Evolutionary conservation across 35 echinoderm and acorn worm species (phyloP).

Genomic region (Ophioderma brevispina): DNA sequence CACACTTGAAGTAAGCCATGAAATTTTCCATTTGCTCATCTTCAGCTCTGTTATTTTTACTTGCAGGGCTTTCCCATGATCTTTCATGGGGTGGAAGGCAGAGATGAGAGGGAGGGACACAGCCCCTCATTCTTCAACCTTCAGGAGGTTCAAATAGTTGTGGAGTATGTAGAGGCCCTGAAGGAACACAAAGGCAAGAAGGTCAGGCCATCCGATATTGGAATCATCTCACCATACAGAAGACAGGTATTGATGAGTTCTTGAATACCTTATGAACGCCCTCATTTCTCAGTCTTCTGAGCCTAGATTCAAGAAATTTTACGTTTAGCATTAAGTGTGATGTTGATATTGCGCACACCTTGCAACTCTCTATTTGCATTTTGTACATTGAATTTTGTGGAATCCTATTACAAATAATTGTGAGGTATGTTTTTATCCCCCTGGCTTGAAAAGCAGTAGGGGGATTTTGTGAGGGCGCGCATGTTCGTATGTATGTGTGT

Average conservation of each 20-base stretch:
- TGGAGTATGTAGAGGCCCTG: constrained; percentile 60
- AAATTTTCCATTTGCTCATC: not conserved
- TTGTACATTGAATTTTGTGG: too few relatives aligned
- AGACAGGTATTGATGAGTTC: constrained; percentile 64
- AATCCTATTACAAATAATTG: too few relatives aligned
- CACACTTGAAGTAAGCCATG: not conserved
- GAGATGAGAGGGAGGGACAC: constrained; percentile 60
- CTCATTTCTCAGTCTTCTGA: too few relatives aligned
- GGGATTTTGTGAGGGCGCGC: too few relatives aligned
- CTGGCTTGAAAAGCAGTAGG: too few relatives aligned
- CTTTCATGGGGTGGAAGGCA: constrained; percentile 77
- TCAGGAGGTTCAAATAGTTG: constrained; percentile 56
- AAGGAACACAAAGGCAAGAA: constrained; percentile 50
- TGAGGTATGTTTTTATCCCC: too few relatives aligned
- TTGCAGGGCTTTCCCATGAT: constrained; percentile 69
- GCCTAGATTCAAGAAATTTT: too few relatives aligned
- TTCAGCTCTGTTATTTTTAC: not conserved
- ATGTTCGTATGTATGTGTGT: too few relatives aligned
- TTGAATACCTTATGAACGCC: too few relatives aligned
- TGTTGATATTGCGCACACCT: too few relatives aligned
- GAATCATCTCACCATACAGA: constrained; percentile 79
- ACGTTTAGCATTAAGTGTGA: too few relatives aligned
- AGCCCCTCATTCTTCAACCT: constrained; percentile 79
- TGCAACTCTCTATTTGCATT: too few relatives aligned
- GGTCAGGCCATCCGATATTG: constrained; percentile 57